Percentiles rank a stretch among this genome's conserved stretches.
Conservation (phyloP, 1,140 invertebrate genomes). For the Dendroctonus ponderosae region DNA sequence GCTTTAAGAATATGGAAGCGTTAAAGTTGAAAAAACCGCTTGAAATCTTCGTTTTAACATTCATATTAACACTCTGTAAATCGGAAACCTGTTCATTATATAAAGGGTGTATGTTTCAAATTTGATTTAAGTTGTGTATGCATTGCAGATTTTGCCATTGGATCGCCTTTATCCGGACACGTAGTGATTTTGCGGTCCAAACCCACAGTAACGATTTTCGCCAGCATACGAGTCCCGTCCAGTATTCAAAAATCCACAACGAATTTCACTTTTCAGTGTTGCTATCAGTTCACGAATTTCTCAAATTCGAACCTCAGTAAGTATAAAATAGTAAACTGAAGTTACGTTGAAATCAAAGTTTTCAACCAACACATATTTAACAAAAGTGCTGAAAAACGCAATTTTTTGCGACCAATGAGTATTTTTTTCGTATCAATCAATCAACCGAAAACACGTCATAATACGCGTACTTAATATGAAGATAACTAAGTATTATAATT, state of each 20-base stretch:
- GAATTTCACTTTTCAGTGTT: conserved; percentile 27
- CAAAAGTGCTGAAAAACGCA: no score
- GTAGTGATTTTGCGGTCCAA: conserved; percentile 50
- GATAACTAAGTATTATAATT: neutral
- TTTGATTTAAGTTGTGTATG: neutral
- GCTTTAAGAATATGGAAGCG: neutral
- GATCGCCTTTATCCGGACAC: conserved; percentile 54
- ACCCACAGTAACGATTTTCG: conserved; percentile 41
- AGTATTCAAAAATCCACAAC: conserved; percentile 17
- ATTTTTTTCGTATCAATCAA: no score
- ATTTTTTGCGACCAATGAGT: no score
- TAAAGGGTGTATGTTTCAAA: neutral
- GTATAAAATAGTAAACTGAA: neutral
- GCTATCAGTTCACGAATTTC: conserved; percentile 21
- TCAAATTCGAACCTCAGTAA: conserved; percentile 2
- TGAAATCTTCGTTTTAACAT: no score
- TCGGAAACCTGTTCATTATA: no score
- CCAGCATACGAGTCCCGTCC: conserved; percentile 10
- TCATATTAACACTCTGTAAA: no score
- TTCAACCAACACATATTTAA: no score
- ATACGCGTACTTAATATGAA: no score
- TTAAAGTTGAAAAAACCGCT: neutral
- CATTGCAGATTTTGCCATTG: conserved; percentile 53
- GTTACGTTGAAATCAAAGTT: no score
- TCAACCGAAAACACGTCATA: no score